Conservation (phyloP, 92 coral and sea anemone species). For the Meandrina meandrites region DNA sequence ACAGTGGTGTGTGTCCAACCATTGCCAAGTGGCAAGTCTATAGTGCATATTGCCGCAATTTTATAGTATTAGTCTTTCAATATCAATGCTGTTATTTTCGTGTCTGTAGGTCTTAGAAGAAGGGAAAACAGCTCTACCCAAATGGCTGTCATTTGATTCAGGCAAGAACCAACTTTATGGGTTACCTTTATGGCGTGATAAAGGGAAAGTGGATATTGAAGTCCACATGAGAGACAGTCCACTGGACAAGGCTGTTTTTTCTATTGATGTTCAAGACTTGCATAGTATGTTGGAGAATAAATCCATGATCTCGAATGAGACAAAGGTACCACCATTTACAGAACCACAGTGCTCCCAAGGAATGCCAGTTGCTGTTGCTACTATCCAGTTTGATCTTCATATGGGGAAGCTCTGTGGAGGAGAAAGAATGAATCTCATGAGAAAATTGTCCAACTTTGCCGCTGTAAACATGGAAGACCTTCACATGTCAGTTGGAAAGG, state of each 20-base stretch:
- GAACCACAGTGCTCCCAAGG: conserved; percentile 73
- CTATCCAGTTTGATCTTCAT: conserved; percentile 86
- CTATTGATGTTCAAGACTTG: conserved; percentile 80
- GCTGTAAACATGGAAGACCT: conserved; percentile 63
- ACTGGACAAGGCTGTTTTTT: conserved; percentile 46
- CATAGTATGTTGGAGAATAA: conserved; percentile 57
- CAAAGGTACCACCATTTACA: conserved; percentile 67
- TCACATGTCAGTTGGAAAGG: conserved; percentile 91
- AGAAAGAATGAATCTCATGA: conserved; percentile 70
- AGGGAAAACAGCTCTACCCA: conserved; percentile 79
- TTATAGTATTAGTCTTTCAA: too few relatives aligned
- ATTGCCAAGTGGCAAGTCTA: too few relatives aligned
- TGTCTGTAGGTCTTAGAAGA: conserved; percentile 65
- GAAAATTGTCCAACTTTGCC: conserved; percentile 75
- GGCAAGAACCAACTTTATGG: conserved; percentile 69
- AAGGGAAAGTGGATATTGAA: conserved; percentile 75
- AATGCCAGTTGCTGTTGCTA: conserved; percentile 87
- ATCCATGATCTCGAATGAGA: conserved; percentile 47
- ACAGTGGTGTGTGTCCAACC: too few relatives aligned
- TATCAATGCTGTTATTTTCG: neutral
- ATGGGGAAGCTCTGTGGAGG: conserved; percentile 77
- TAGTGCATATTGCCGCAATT: too few relatives aligned
- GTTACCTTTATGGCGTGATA: conserved; percentile 89
- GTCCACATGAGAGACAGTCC: conserved; percentile 45
- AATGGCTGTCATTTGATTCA: conserved; percentile 86